Base-by-base conservation (phyloP, 2,797 vertebrate genomes). In the Borostomias antarcticus region DNA sequence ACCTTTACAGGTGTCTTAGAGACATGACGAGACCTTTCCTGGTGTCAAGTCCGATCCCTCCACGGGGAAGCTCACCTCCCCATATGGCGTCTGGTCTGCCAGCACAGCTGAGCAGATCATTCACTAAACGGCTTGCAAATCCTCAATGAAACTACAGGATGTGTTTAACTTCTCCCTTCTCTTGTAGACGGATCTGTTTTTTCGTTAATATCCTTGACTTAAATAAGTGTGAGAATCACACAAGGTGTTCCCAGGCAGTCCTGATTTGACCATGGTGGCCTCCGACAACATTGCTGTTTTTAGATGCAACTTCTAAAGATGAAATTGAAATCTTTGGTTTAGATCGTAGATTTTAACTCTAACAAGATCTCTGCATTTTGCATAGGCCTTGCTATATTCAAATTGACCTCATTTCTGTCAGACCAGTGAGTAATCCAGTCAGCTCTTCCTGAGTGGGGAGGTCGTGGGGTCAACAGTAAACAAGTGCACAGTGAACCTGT, bases 111-210 rank as follows among this genome's bases (percentile, higher is more conserved):
- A 51, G 19, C 69, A 26, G 53, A 45, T 69, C 68, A 75, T 77
- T 83, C 63, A 81, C 17, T 77, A 68, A 56, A 57, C 11, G 1
- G 56, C 10, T 11, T 5, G 5, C 15, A 54, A 29, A n/a, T 26
- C 19, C 5, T 23, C 28, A 28, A 19, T 33, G 30, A 10, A 33
- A 30, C 28, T 19, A 19, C 10, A 4, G 30, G n/a, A n/a, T n/a
- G n/a, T n/a, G n/a, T n/a, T n/a, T n/a, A n/a, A n/a, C n/a, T n/a
- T n/a, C n/a, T n/a, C n/a, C n/a, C n/a, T n/a, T n/a, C n/a, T n/a
- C n/a, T 33, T 19, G 17, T 30, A 1, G 23, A 3, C 17, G 33
- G 7, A 33, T 17, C 26, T 32, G n/a, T n/a, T n/a, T 32, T 8
- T 35, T 4, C n/a, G 25, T 53, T 29, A 15, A 53, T 28, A 53